Evolutionary conservation across 2,797 vertebrate genomes (phyloP).

Genomic region (Acomys russatus): DNA sequence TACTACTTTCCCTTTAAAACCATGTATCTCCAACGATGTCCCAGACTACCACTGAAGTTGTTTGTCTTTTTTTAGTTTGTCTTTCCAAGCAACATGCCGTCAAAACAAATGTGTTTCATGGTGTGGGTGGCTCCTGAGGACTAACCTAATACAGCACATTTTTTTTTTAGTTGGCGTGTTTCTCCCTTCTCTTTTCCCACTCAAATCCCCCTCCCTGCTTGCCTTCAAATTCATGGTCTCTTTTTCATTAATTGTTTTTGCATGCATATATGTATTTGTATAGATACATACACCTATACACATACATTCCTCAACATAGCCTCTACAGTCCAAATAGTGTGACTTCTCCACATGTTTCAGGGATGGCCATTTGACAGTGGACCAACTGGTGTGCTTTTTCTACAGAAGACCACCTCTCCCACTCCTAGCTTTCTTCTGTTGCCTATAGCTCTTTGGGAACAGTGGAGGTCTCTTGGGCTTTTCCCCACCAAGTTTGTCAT

Average conservation of each 20-base stretch:
- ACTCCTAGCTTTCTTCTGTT: background rate
- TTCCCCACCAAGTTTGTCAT: background rate
- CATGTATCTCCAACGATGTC: background rate
- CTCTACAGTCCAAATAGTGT: background rate
- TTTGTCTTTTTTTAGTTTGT: constrained; percentile 17
- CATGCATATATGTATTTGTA: too few relatives aligned
- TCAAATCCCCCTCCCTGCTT: background rate
- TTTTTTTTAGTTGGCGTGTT: background rate
- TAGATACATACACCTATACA: too few relatives aligned
- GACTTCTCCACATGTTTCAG: background rate
- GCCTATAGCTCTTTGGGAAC: too few relatives aligned
- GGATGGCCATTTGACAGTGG: background rate
- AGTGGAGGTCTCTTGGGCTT: background rate
- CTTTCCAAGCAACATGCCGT: background rate
- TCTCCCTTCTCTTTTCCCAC: fast-evolving
- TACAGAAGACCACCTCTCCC: background rate
- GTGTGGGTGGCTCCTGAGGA: background rate
- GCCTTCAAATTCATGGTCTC: background rate
- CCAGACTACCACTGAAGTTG: background rate
- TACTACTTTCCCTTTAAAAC: background rate
- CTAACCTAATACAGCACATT: background rate
- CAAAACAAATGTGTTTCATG: background rate
- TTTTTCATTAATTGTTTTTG: background rate
- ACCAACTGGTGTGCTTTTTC: background rate
- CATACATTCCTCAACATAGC: background rate